Base-by-base conservation (phyloP, 1,140 invertebrate species). In the Caerostris extrusa region DNA sequence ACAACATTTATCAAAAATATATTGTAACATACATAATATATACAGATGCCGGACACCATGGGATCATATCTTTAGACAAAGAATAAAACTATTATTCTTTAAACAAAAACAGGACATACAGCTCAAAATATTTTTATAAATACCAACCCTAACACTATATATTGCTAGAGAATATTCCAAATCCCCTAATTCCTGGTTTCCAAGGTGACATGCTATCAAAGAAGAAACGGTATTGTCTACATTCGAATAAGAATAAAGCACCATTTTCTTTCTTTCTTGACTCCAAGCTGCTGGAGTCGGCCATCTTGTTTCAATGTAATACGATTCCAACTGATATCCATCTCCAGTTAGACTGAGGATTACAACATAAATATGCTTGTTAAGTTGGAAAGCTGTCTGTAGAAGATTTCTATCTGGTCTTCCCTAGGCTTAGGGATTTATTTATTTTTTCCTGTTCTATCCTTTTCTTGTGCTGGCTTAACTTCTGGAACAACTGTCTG, bases 361-460 rank as follows among this genome's bases (percentile, higher is more conserved):
- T 77, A 77, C 71, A 34, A 77, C 71, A 77, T 77, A 77, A 77
- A 77, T 77, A 77, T 77, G 71, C 71, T 77, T 77, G 71, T 77
- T 77, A 77, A 77, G 71, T 77, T 53, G 71, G 71, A 53, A 77
- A 77, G 71, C 71, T 34, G 71, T 34, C 71, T 77, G 10, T 77
- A 77, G 34, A 77, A 77, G 71, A 77, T 77, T 77, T 77, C 71
- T 77, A 77, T 77, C 71, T 50, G 12, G 34, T 12, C 34, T 12
- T 77, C 71, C 71, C 7, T 4, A 34, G 71, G 71, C 71, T 77
- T 77, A 77, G 71, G 71, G 71, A 77, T 77, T 71, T 71, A 77
- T 50, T 77, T 77, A 34, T 34, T 34, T 34, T 34, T 34, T 71
- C 50, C 53, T 12, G 8, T 77, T 50, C 71, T 50, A 77, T 53